These are phyloP conservation scores for Anagrus nilaparvatae DNA, from an alignment of 1,140 invertebrate genomes.

Conservation along the genomic window DNA sequence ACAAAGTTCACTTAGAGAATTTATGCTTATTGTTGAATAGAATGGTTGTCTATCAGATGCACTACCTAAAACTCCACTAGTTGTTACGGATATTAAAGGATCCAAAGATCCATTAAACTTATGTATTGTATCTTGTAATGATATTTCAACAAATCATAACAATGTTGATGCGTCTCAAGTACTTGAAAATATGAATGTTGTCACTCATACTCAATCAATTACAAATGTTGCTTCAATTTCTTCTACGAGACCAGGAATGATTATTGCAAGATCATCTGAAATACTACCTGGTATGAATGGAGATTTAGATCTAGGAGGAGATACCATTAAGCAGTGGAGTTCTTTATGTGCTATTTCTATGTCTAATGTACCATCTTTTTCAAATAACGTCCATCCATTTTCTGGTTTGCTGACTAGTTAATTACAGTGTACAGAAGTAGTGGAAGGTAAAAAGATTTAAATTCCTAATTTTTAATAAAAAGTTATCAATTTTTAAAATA, in stretches of 20 bases:
- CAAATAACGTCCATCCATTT: slow-evolving; percentile 51
- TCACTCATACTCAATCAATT: slow-evolving; percentile 26
- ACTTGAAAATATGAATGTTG: slow-evolving; percentile 24
- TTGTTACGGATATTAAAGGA: slow-evolving; percentile 25
- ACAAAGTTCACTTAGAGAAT: slow-evolving; percentile 49
- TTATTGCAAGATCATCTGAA: slow-evolving; percentile 36
- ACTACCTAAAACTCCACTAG: slow-evolving; percentile 31
- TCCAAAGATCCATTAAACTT: slow-evolving; percentile 26
- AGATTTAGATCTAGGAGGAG: slow-evolving; percentile 15
- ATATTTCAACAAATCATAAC: slow-evolving; percentile 31
- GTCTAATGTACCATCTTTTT: slow-evolving; percentile 21
- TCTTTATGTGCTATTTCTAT: slow-evolving; percentile 31
- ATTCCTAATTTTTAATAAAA: too few species aligned
- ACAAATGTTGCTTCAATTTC: slow-evolving; percentile 19
- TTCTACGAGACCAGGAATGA: slow-evolving; percentile 33
- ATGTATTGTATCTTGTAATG: slow-evolving; percentile 38
- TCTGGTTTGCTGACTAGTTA: slow-evolving; percentile 76
- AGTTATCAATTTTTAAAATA: too few species aligned
- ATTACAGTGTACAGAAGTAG: slow-evolving; percentile 66
- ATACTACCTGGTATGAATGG: slow-evolving; percentile 22
- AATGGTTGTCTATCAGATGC: slow-evolving; percentile 63
- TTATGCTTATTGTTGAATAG: too few species aligned
- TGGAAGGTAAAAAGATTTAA: slow-evolving; percentile 51
- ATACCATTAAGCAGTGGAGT: slow-evolving; percentile 28
- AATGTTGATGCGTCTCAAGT: too few species aligned